Evolutionary conservation across 2,797 vertebrate species (phyloP), one percentile per base, ranked within the genome.

Genomic region (Eutrigla gurnardus): DNA sequence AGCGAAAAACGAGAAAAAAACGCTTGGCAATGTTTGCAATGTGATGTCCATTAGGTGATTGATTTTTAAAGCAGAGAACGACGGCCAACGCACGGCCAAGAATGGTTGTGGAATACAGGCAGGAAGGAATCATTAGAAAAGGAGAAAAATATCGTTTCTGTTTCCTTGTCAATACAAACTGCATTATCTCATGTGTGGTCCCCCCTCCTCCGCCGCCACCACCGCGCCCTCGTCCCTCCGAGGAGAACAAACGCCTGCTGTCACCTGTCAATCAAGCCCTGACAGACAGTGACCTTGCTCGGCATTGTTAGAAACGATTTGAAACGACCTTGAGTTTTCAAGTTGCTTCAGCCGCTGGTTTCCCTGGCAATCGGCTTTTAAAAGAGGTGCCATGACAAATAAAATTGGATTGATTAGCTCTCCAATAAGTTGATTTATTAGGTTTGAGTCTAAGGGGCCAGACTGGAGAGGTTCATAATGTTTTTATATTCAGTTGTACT

Each of bases 211-310:
- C 73, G 33, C 58, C 58, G 70, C 81, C 25, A 0, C 80, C 49
- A 25, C 37, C 33, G 1, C 47, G 57, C 70, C 72, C 65, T 55
- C 61, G 2, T 58, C 67, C 50, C 72, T 63, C 78, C 35, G 5
- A 10, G 52, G 86, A 77, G 82, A 90, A 81, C 80, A 69, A 78
- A 81, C 81, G 86, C 87, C 80, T 73, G 58, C 91, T 93, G 92
- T 92, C 90, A 93, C 83, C 85, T 94, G 94, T 89, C 93, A 93
- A 88, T 95, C 93, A 92, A 66, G 53, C 43, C 64, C 79, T 90
- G 91, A 93, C 80, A 75, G 87, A 81, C 84, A 46, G 78, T 83
- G 92, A 93, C 93, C 92, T 94, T 93, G 89, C 63, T 70, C 74
- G 53, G 85, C 82, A 77, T 92, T 89, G 85, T 86, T 89, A 71